These are phyloP conservation scores for Sinella curviseta DNA, from an alignment of 1,140 invertebrate genomes.

Conservation along the genomic window DNA sequence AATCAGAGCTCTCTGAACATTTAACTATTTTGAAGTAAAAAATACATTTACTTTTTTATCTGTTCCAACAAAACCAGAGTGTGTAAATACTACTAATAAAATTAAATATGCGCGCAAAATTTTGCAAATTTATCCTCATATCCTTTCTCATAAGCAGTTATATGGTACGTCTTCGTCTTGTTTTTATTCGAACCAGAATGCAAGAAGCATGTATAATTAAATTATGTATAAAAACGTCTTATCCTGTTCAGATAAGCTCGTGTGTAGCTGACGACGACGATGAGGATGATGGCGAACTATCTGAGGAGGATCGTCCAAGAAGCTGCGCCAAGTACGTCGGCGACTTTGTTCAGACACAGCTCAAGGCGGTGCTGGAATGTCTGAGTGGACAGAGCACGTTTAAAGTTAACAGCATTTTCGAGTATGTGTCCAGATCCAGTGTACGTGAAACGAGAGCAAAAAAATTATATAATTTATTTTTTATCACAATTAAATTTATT, in stretches of 20 bases:
- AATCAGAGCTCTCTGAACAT: no score
- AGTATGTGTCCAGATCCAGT: background rate
- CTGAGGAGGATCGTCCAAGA: background rate
- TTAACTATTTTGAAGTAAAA: no score
- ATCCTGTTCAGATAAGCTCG: background rate
- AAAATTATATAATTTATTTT: background rate
- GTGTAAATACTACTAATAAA: no score
- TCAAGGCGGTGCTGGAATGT: background rate
- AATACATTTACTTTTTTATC: no score
- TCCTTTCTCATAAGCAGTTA: no score
- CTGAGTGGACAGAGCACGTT: background rate
- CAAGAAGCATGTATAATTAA: no score
- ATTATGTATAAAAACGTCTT: no score
- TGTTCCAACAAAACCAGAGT: no score
- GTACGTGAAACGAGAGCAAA: background rate
- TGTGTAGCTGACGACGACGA: background rate
- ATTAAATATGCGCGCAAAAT: no score
- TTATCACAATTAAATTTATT: background rate
- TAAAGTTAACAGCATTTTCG: slow-evolving; percentile 1
- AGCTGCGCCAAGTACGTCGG: background rate
- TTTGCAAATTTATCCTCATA: no score
- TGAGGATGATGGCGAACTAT: background rate
- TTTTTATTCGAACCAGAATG: no score
- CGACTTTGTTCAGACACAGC: background rate
- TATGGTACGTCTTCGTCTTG: no score